A percentile compares a stretch with the other conserved stretches of the same genome.
Evolutionary conservation across 2,888 invertebrate species (phyloP).

Genomic region (Thymelicus acteon): DNA sequence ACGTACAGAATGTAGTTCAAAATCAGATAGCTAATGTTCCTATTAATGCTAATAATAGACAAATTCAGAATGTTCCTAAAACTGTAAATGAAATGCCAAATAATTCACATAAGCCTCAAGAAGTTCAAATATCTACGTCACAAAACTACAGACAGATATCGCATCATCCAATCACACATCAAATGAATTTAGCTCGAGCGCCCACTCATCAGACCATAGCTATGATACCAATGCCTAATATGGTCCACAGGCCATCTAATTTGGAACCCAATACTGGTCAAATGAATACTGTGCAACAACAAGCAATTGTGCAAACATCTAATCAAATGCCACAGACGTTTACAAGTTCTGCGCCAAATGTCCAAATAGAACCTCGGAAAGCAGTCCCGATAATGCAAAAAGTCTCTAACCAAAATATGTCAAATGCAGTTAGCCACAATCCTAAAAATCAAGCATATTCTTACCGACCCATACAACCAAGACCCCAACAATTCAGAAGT

Average conservation of each 20-base stretch:
- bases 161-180: conserved; percentile 32
- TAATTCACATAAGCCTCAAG: conserved; percentile 39
- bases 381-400: conserved; percentile 18
- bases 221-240: conserved; percentile 32
- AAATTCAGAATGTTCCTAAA: conserved; percentile 44
- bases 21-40: conserved; percentile 41
- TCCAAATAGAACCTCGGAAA: conserved; percentile 26
- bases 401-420: conserved; percentile 13
- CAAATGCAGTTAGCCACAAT: conserved; percentile 8
- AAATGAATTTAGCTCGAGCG: conserved; percentile 16
- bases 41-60: conserved; percentile 38
- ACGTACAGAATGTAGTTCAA: conserved; percentile 38
- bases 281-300: conserved; percentile 22
- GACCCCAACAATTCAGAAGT: conserved; percentile 51
- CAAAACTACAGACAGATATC: conserved; percentile 41
- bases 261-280: conserved; percentile 19
- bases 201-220: conserved; percentile 22
- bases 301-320: conserved; percentile 13
- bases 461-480: conserved; percentile 65
- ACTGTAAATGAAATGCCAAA: conserved; percentile 53
- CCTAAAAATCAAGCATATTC: conserved; percentile 50
- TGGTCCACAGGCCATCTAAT: conserved; percentile 31
- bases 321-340: conserved; percentile 18
- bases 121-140: conserved; percentile 34
- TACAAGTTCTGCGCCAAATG: conserved; percentile 8